phyloP scores from a whole-genome alignment of 2,888 invertebrate species.

The Papilio demoleus region DNA sequence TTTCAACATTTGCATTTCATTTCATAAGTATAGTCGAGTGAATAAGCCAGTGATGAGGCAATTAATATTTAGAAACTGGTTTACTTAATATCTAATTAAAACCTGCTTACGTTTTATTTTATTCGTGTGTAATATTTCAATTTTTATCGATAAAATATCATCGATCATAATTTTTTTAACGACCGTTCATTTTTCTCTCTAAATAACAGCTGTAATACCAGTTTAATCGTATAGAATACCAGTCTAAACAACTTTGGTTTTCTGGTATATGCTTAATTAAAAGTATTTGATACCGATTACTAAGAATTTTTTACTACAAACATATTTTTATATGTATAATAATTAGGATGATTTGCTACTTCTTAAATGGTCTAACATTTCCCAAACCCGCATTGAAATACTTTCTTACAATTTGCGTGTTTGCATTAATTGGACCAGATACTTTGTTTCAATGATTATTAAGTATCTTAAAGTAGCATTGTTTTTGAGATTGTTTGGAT shows the following conservation, averaged over 20 bases:
- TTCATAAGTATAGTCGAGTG: background rate
- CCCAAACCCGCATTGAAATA: too few species aligned
- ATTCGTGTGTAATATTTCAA: background rate
- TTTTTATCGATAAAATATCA: constrained; percentile 1
- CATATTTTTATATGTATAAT: background rate
- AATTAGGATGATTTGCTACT: too few species aligned
- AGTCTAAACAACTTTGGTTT: background rate
- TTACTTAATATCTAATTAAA: background rate
- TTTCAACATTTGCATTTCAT: background rate
- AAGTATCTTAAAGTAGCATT: too few species aligned
- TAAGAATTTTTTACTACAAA: background rate
- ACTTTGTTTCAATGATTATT: too few species aligned
- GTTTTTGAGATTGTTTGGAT: too few species aligned
- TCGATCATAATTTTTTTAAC: background rate
- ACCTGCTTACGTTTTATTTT: background rate
- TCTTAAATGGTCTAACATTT: too few species aligned
- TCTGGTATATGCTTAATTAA: background rate
- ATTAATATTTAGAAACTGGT: background rate
- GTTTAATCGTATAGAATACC: background rate
- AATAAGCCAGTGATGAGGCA: background rate
- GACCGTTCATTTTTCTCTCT: constrained; percentile 3
- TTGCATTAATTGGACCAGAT: too few species aligned
- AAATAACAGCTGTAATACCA: background rate
- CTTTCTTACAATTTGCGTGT: too few species aligned
- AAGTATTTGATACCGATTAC: background rate